A percentile compares a stretch with the other conserved stretches of the same genome.
These are phyloP conservation scores for Bombylius major DNA, from an alignment of 2,888 invertebrate species.

Conservation along the genomic window DNA sequence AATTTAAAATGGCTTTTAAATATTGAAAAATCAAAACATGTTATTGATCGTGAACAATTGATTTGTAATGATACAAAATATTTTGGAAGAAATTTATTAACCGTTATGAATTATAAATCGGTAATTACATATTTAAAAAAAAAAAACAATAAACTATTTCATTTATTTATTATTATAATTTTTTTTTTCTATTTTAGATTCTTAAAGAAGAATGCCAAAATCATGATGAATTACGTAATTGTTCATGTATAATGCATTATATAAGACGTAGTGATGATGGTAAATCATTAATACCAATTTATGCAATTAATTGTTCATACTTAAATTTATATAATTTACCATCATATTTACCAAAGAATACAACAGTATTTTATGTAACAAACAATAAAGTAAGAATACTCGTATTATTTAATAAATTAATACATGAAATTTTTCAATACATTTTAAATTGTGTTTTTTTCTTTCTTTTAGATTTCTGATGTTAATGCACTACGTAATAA, in stretches of 20 bases:
- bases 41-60: constrained; percentile 29
- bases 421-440: background rate
- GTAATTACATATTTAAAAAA: constrained; percentile 15
- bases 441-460: too few relatives aligned
- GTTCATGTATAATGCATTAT: constrained; percentile 32
- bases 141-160: too few relatives aligned
- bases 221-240: constrained; percentile 29
- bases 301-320: constrained; percentile 33
- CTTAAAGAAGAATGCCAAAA: constrained; percentile 27
- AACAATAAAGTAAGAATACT: constrained; percentile 27
- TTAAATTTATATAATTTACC: constrained; percentile 28
- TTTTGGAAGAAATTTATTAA: constrained; percentile 23
- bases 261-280: constrained; percentile 23
- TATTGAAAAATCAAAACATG: constrained; percentile 23
- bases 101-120: constrained; percentile 32
- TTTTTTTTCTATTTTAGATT: constrained; percentile 16
- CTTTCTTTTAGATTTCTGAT: constrained; percentile 46
- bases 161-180: background rate
- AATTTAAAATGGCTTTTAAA: constrained; percentile 33
- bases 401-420: constrained; percentile 1
- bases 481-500: constrained; percentile 55
- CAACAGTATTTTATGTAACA: constrained; percentile 30
- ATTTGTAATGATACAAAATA: constrained; percentile 31
- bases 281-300: constrained; percentile 28
- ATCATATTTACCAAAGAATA: constrained; percentile 30